phyloP scores from a whole-genome alignment of 2,888 invertebrate genomes.

The Ophonus ardosiacus region DNA sequence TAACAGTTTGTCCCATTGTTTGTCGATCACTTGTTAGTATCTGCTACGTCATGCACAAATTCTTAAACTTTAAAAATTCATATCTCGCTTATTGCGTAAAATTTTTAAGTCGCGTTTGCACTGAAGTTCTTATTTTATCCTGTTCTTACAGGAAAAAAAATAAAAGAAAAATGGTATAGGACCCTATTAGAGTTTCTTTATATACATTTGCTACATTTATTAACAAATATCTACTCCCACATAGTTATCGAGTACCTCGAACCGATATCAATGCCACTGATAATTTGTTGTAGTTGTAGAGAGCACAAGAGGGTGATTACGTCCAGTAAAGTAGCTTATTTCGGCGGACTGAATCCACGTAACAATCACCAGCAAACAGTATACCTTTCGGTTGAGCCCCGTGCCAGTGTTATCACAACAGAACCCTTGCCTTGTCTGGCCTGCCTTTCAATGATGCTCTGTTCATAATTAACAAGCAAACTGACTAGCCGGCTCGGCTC shows the following conservation, averaged over 20 bases:
- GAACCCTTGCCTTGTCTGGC: neutral
- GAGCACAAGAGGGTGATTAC: constrained; percentile 9
- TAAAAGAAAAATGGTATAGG: no score
- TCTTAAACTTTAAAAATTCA: no score
- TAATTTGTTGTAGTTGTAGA: constrained; percentile 7
- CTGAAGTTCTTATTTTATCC: no score
- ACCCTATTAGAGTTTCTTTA: no score
- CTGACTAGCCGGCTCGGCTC: neutral
- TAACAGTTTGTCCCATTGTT: no score
- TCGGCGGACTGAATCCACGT: neutral
- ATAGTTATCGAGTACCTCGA: neutral
- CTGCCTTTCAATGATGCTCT: constrained; percentile 11
- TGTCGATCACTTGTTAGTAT: no score
- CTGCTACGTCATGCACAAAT: no score
- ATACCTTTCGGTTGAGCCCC: neutral
- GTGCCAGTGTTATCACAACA: constrained; percentile 25
- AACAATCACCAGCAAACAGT: neutral
- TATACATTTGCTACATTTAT: neutral
- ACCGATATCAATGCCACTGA: neutral
- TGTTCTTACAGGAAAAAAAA: no score
- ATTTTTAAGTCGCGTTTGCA: no score
- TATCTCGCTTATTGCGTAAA: no score
- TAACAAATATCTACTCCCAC: neutral
- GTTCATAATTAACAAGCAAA: constrained; percentile 7
- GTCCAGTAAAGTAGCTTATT: constrained; percentile 33